Percentiles rank a stretch among this genome's conserved stretches.
phyloP scores from a whole-genome alignment of 1,140 invertebrate species.

The Drosophila eugracilis region DNA sequence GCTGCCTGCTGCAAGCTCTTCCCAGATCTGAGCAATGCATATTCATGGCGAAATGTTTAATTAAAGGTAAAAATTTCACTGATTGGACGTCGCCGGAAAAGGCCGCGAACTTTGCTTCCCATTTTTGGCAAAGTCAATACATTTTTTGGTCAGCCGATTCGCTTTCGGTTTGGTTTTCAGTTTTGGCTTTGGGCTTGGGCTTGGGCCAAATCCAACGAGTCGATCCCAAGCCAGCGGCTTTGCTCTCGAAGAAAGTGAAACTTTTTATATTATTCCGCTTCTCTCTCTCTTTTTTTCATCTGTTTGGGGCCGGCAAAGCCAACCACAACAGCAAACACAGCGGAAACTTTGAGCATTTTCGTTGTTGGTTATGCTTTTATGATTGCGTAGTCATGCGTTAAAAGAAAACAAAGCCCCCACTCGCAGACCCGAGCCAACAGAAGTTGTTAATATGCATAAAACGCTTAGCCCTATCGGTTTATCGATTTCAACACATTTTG shows the following conservation, averaged over 20 bases:
- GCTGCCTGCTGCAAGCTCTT: slow-evolving; percentile 18
- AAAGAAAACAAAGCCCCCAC: slow-evolving; percentile 24
- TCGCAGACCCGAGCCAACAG: slow-evolving; percentile 14
- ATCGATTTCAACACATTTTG: slow-evolving; percentile 69
- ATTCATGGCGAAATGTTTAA: slow-evolving; percentile 54
- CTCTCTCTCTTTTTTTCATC: slow-evolving; percentile 27
- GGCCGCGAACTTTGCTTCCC: slow-evolving; percentile 35
- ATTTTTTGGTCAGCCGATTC: slow-evolving; percentile 33
- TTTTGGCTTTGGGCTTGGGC: slow-evolving; percentile 4
- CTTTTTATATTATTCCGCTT: slow-evolving; percentile 56
- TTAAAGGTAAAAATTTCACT: slow-evolving; percentile 55
- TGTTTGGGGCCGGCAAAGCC: slow-evolving; percentile 35
- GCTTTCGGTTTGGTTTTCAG: slow-evolving; percentile 37
- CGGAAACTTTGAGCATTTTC: slow-evolving; percentile 44
- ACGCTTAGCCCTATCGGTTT: slow-evolving; percentile 50
- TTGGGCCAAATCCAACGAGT: slow-evolving; percentile 51
- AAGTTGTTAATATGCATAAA: slow-evolving; percentile 68
- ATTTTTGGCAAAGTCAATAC: slow-evolving; percentile 53
- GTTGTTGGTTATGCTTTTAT: slow-evolving; percentile 50
- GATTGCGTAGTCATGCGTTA: slow-evolving; percentile 59
- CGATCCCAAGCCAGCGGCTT: slow-evolving; percentile 25
- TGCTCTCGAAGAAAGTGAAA: slow-evolving; percentile 76
- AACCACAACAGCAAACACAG: slow-evolving; percentile 54
- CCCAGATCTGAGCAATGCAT: slow-evolving; percentile 40
- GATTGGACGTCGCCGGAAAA: slow-evolving; percentile 49